Percentiles rank a stretch among this genome's conserved stretches.
phyloP scores from a whole-genome alignment of 2,888 invertebrate genomes.

The Dicyrtomina minuta region DNA sequence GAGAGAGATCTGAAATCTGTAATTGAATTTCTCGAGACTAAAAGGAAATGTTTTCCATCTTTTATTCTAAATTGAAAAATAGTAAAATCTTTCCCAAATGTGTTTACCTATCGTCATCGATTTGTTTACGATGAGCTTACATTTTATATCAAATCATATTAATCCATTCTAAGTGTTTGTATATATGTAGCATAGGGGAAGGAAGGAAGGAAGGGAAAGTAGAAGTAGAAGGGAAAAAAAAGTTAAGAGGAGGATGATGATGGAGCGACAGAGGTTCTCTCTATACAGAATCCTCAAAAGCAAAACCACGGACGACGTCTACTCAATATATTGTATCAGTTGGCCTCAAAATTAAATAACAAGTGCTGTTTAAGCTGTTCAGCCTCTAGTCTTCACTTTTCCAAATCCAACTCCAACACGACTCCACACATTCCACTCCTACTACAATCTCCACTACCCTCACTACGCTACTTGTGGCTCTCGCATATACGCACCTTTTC shows the following conservation, averaged over 20 bases:
- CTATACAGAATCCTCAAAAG: too few species aligned
- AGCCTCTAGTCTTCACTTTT: background rate
- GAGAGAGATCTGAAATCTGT: background rate
- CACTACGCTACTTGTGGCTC: too few species aligned
- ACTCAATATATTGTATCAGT: too few species aligned
- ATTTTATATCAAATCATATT: slow-evolving; percentile 3
- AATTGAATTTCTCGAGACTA: slow-evolving; percentile 32
- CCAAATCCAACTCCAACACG: too few species aligned
- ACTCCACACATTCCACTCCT: too few species aligned
- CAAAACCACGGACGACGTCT: too few species aligned
- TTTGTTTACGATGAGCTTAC: slow-evolving; percentile 22
- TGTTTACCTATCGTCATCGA: slow-evolving; percentile 30
- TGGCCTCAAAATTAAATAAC: slow-evolving; percentile 12
- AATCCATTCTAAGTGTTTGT: slow-evolving; percentile 11
- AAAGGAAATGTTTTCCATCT: slow-evolving; percentile 27
- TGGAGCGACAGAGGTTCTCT: too few species aligned
- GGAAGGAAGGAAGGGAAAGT: too few species aligned
- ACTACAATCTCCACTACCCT: too few species aligned
- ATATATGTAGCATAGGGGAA: background rate
- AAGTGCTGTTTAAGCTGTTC: slow-evolving; percentile 9
- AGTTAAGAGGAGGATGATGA: too few species aligned
- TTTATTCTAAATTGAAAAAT: slow-evolving; percentile 27
- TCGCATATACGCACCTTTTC: too few species aligned
- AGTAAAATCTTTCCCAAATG: slow-evolving; percentile 23
- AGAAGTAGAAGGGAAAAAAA: too few species aligned